Evolutionary conservation across 2,888 invertebrate genomes (phyloP).

Genomic region (Xiphydria camelus): DNA sequence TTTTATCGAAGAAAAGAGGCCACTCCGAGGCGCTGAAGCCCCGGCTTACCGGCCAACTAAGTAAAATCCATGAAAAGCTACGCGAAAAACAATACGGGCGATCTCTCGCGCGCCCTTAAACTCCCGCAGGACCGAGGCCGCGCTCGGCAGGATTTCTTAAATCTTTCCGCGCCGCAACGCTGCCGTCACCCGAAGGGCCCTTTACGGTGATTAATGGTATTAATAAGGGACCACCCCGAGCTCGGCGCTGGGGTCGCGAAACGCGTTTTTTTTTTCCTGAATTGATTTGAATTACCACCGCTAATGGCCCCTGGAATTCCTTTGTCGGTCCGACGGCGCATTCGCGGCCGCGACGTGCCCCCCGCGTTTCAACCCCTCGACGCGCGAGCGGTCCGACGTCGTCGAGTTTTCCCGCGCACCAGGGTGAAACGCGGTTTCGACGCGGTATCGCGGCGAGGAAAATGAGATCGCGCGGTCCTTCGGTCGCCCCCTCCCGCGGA

Average conservation of each 20-base stretch:
- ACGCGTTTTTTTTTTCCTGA: slow-evolving; percentile 17
- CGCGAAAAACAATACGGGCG: slow-evolving; percentile 34
- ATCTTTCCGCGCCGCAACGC: slow-evolving; percentile 15
- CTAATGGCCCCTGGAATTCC: slow-evolving; percentile 28
- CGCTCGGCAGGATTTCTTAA: slow-evolving; percentile 30
- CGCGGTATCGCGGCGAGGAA: no score
- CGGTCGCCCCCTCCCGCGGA: no score
- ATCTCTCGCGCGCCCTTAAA: no score
- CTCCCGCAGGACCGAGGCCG: no score
- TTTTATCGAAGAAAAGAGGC: slow-evolving; percentile 43
- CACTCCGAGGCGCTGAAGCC: no score
- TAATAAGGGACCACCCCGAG: slow-evolving; percentile 35
- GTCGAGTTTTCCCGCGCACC: no score
- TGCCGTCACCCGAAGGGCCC: slow-evolving; percentile 7
- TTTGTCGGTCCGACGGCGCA: not conserved
- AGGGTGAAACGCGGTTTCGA: no score
- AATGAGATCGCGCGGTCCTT: no score
- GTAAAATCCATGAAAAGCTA: slow-evolving; percentile 38
- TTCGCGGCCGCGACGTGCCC: not conserved
- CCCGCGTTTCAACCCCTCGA: slow-evolving; percentile 10
- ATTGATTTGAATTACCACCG: slow-evolving; percentile 29
- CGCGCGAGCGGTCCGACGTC: no score
- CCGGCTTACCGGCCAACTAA: no score
- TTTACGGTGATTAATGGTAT: slow-evolving; percentile 42
- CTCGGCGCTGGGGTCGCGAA: no score